Evolutionary conservation across 2,113 vertebrate genomes (phyloP).

Genomic region (Herpetotheres cachinnans): DNA sequence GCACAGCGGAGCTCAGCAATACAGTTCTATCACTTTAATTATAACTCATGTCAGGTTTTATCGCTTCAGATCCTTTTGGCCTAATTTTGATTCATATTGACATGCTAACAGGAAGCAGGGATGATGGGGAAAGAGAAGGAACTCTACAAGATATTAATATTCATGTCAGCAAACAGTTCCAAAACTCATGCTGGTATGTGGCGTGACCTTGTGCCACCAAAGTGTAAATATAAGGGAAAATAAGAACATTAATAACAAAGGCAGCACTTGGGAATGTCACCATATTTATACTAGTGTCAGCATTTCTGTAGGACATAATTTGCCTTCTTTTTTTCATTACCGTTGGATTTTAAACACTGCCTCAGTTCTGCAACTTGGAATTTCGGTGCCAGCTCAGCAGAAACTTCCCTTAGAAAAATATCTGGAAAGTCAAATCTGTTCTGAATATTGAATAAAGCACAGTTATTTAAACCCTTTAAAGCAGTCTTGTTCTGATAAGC

Average conservation of each 20-base stretch:
- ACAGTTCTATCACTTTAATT: constrained; percentile 7
- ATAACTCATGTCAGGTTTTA: neutral
- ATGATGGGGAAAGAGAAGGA: neutral
- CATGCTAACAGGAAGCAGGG: neutral
- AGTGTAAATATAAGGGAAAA: neutral
- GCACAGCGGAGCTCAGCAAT: neutral
- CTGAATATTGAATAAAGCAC: neutral
- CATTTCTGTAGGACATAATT: neutral
- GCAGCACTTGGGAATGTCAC: neutral
- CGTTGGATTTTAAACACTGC: neutral
- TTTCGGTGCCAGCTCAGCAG: neutral
- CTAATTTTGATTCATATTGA: constrained; percentile 38
- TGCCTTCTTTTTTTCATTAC: neutral
- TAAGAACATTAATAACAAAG: neutral
- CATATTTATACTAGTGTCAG: neutral
- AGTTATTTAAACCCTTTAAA: neutral
- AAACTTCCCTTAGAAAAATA: neutral
- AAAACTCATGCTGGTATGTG: neutral
- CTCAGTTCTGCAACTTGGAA: neutral
- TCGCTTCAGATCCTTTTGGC: constrained; percentile 1
- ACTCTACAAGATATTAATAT: neutral
- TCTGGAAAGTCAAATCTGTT: neutral
- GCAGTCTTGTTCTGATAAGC: neutral
- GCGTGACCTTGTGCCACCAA: neutral
- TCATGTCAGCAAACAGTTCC: neutral